Base-by-base conservation (phyloP, 2,888 invertebrate species). In the Cabera pusaria region DNA sequence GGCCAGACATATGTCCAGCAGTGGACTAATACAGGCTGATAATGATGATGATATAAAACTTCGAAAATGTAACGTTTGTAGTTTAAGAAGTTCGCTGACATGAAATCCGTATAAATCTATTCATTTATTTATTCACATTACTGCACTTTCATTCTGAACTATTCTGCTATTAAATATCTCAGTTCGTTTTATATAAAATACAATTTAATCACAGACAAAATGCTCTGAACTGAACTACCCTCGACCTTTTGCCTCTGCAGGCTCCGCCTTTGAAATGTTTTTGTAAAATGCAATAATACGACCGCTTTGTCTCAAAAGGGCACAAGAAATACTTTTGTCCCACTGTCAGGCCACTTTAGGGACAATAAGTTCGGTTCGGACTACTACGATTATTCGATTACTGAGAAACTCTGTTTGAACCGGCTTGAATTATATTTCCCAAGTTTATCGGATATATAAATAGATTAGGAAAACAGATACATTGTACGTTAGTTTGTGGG, bases 221-320 rank as follows among this genome's bases (percentile, higher is more conserved):
- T n/a, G n/a, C n/a, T n/a, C n/a, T n/a, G n/a, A n/a, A n/a, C n/a
- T n/a, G n/a, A n/a, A n/a, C n/a, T n/a, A n/a, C n/a, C n/a, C 18
- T 17, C 32, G 11, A 33, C 33, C 38, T 44, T 41, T 25, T 6
- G 16, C 35, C 26, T 20, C 26, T 7, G 7, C n/a, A 20, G 44
- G 51, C 46, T 39, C n/a, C 35, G 54, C 50, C 55, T 52, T 55
- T 57, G 52, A 51, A 53, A 52, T 49, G 54, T 60, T 63, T 64
- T 64, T 59, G 53, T 50, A 55, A 63, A 71, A 72, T 65, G 67
- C 63, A 72, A 72, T 72, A 71, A 65, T 54, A 54, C 51, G 25
- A 36, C 49, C 29, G 46, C 46, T 57, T 57, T 64, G 56, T 62
- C 50, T 48, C 22, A 36, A 3, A 44, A 46, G 48, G 33, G 45